Percentiles rank a stretch among this genome's conserved stretches.
phyloP scores from a whole-genome alignment of 2,888 invertebrate genomes.

The Megamerina dolium region DNA sequence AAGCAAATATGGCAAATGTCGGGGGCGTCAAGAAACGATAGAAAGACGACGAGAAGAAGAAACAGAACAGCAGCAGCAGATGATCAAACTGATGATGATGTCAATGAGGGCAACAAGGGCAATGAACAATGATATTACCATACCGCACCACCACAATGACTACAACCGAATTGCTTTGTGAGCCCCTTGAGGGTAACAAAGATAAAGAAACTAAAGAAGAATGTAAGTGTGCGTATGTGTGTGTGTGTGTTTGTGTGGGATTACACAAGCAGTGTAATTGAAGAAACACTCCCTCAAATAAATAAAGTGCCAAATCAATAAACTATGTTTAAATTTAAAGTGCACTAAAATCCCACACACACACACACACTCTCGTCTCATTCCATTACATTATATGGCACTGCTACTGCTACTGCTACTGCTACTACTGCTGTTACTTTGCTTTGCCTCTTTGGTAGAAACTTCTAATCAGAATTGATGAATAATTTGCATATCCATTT shows the following conservation, averaged over 20 bases:
- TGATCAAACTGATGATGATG: neutral
- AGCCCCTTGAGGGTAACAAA: too few species aligned
- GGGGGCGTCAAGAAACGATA: neutral
- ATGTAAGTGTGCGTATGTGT: neutral
- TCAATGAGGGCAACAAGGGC: too few species aligned
- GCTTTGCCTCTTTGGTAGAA: constrained; percentile 6
- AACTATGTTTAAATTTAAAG: constrained; percentile 6
- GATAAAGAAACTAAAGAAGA: too few species aligned
- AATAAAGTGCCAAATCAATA: constrained; percentile 15
- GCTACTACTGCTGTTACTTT: neutral
- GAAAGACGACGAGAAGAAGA: neutral
- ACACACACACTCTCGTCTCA: neutral
- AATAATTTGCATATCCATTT: constrained; percentile 48
- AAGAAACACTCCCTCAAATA: too few species aligned
- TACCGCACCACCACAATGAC: too few species aligned
- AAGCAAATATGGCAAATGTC: constrained; percentile 4
- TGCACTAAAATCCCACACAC: neutral
- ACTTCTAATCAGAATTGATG: constrained; percentile 47
- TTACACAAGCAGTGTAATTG: too few species aligned
- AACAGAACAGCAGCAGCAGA: neutral
- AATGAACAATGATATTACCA: too few species aligned
- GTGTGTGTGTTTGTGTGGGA: neutral
- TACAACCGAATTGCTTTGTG: too few species aligned
- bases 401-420: constrained; percentile 18
- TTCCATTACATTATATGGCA: constrained; percentile 8